Evolutionary conservation across 1,140 invertebrate species (phyloP).

Genomic region (Atta cephalotes): DNA sequence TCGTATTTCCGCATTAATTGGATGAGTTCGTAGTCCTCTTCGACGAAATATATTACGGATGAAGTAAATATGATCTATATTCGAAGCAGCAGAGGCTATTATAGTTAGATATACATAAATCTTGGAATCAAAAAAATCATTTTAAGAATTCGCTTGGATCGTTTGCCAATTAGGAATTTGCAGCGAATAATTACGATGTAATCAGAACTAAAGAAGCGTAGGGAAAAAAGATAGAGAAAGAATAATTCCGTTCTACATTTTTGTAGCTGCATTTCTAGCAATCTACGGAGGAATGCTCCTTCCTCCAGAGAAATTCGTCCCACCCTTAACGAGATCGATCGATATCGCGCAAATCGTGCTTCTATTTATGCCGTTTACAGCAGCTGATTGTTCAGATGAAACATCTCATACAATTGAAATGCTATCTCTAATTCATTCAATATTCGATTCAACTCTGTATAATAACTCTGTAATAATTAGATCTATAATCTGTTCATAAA

Average conservation of each 20-base stretch:
- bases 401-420: background rate
- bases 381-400: background rate
- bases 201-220: too few relatives aligned
- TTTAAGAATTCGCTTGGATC: background rate
- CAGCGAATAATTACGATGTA: background rate
- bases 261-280: background rate
- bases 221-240: background rate
- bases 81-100: background rate
- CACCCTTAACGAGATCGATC: constrained; percentile 70
- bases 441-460: too few relatives aligned
- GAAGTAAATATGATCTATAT: background rate
- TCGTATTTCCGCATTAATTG: constrained; percentile 12
- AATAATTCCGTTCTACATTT: background rate
- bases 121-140: background rate
- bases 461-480: too few relatives aligned
- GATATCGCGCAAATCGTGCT: constrained; percentile 73
- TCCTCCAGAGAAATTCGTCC: constrained; percentile 3
- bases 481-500: too few relatives aligned
- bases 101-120: background rate
- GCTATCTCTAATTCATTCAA: background rate
- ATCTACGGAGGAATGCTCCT: background rate
- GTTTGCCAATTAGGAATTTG: too few relatives aligned
- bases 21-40: background rate
- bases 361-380: constrained; percentile 69
- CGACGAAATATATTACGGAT: constrained; percentile 4